phyloP scores from a whole-genome alignment of 2,797 vertebrate genomes.

The Pseudochromis fuscus region DNA sequence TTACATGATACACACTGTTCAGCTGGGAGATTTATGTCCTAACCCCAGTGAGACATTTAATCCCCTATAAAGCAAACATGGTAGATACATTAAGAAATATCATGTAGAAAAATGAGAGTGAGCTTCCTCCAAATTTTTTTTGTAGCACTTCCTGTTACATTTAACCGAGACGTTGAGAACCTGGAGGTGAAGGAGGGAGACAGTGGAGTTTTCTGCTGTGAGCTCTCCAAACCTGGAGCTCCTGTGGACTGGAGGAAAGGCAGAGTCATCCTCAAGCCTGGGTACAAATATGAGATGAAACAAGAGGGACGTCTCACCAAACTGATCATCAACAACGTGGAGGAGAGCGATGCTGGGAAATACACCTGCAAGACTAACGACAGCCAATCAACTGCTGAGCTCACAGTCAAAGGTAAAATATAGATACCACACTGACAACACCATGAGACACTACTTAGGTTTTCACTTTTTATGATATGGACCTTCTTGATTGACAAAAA shows the following conservation, averaged over 20 bases:
- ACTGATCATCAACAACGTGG: conserved; percentile 84
- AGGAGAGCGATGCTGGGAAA: conserved; percentile 89
- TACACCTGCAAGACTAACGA: conserved; percentile 92
- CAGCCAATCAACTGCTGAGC: conserved; percentile 86
- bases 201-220: conserved; percentile 83
- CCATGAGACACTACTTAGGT: neutral
- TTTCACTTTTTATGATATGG: neutral
- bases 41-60: no score
- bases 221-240: conserved; percentile 86
- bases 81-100: no score
- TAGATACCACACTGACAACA: neutral
- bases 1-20: neutral
- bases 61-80: no score
- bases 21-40: neutral
- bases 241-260: conserved; percentile 92
- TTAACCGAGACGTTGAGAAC: conserved; percentile 85
- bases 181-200: conserved; percentile 88
- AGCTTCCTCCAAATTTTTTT: no score
- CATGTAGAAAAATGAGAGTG: no score
- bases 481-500: no score
- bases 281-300: conserved; percentile 91
- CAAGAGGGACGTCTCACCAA: conserved; percentile 79
- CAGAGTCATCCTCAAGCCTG: conserved; percentile 87
- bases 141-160: conserved; percentile 89
- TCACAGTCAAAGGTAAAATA: conserved; percentile 87